Percentiles rank a stretch among this genome's conserved stretches.
Evolutionary conservation across 2,888 invertebrate species (phyloP).

Genomic region (Cryptocheilus praepositus): DNA sequence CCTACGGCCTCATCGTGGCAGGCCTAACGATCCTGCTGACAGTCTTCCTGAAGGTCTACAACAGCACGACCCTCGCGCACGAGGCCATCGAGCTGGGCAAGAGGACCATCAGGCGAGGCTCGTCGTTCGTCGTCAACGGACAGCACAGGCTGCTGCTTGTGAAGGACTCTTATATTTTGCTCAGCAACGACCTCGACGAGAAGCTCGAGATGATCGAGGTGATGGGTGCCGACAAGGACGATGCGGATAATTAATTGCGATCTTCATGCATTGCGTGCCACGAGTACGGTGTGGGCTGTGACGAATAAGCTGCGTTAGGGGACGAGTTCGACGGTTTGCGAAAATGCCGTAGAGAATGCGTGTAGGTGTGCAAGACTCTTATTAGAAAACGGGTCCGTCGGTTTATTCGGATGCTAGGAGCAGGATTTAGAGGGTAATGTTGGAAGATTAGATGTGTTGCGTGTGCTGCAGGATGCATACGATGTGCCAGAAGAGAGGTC

Average conservation of each 20-base stretch:
- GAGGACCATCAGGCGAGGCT: constrained; percentile 82
- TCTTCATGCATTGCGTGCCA: too few relatives aligned
- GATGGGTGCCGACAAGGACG: background rate
- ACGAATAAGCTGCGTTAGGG: too few relatives aligned
- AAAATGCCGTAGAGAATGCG: too few relatives aligned
- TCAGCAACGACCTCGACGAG: constrained; percentile 66
- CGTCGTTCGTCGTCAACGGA: constrained; percentile 78
- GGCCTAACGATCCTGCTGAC: constrained; percentile 81
- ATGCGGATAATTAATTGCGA: background rate
- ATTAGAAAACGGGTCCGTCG: too few relatives aligned
- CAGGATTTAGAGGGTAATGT: too few relatives aligned
- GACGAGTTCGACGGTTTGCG: too few relatives aligned
- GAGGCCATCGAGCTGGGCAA: constrained; percentile 88
- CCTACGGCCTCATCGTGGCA: constrained; percentile 83
- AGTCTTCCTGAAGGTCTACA: constrained; percentile 85
- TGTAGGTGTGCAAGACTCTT: too few relatives aligned
- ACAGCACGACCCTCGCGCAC: constrained; percentile 82
- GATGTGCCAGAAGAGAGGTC: too few relatives aligned
- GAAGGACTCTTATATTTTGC: constrained; percentile 78
- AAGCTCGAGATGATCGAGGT: constrained; percentile 11
- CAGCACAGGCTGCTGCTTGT: constrained; percentile 79
- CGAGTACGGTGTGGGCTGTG: too few relatives aligned
- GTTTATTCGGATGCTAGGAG: too few relatives aligned
- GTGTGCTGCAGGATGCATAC: too few relatives aligned
- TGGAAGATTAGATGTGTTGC: too few relatives aligned